phyloP scores from a whole-genome alignment of 2,888 invertebrate genomes.

The Ormia ochracea region DNA sequence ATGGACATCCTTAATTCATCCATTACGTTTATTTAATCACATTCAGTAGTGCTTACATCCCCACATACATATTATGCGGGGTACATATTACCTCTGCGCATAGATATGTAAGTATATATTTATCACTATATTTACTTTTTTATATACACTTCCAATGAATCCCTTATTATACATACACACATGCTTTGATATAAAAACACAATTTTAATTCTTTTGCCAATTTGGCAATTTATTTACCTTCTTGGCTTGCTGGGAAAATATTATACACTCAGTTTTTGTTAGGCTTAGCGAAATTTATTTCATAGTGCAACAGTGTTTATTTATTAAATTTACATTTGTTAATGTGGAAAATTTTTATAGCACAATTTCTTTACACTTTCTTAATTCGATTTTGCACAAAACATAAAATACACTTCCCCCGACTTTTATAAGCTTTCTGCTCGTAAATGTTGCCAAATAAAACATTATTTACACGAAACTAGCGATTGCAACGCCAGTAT shows the following conservation, averaged over 20 bases:
- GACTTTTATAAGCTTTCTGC: constrained; percentile 28
- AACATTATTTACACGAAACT: background rate
- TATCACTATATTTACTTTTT: constrained; percentile 10
- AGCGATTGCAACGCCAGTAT: background rate
- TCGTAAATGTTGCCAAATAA: constrained; percentile 11
- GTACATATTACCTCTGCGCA: too few relatives aligned
- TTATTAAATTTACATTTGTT: background rate
- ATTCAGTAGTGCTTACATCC: background rate
- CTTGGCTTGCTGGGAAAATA: background rate
- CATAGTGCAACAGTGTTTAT: background rate
- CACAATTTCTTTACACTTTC: constrained; percentile 29
- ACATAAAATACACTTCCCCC: constrained; percentile 3
- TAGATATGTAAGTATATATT: too few relatives aligned
- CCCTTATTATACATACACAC: background rate
- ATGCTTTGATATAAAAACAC: background rate
- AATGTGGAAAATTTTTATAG: background rate
- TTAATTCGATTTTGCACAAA: constrained; percentile 40
- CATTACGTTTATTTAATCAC: background rate
- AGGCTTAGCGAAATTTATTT: background rate
- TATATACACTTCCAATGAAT: background rate
- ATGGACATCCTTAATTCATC: too few relatives aligned
- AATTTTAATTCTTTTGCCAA: constrained; percentile 38
- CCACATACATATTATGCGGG: background rate
- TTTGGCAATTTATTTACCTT: constrained; percentile 54
- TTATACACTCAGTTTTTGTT: background rate